Evolutionary conservation across 2,888 invertebrate species (phyloP).

Genomic region (Trachelus tabidus): DNA sequence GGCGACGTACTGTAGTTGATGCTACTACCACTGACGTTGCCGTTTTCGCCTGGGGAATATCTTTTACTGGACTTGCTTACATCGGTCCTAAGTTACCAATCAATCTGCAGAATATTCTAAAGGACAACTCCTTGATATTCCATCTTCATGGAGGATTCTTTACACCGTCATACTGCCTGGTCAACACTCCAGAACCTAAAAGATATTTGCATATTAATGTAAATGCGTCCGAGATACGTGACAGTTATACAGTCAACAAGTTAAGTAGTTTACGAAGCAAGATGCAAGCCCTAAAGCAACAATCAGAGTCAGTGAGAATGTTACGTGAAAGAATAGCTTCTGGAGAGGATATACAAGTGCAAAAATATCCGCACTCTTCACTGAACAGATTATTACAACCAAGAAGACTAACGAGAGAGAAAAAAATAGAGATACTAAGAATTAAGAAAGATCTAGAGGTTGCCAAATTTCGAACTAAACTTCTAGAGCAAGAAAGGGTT

Average conservation of each 20-base stretch:
- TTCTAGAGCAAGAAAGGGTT: slow-evolving; percentile 78
- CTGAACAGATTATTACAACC: slow-evolving; percentile 58
- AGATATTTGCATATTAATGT: slow-evolving; percentile 58
- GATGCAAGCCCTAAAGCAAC: slow-evolving; percentile 76
- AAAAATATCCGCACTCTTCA: slow-evolving; percentile 57
- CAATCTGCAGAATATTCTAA: slow-evolving; percentile 76
- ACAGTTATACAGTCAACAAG: slow-evolving; percentile 79
- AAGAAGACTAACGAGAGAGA: slow-evolving; percentile 72
- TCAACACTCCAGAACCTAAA: slow-evolving; percentile 54
- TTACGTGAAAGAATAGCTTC: slow-evolving; percentile 66
- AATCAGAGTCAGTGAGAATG: slow-evolving; percentile 70
- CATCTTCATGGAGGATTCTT: slow-evolving; percentile 91
- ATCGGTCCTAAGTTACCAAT: slow-evolving; percentile 76
- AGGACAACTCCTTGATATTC: slow-evolving; percentile 82
- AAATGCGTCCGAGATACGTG: slow-evolving; percentile 70
- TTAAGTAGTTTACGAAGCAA: slow-evolving; percentile 69
- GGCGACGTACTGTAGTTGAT: slow-evolving; percentile 52
- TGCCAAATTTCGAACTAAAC: slow-evolving; percentile 75
- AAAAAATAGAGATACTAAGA: slow-evolving; percentile 73
- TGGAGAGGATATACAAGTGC: slow-evolving; percentile 58
- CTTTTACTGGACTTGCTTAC: slow-evolving; percentile 85
- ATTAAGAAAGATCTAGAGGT: slow-evolving; percentile 78
- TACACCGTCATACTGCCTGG: slow-evolving; percentile 70
- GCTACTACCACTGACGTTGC: slow-evolving; percentile 69
- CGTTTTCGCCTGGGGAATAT: slow-evolving; percentile 85